Base-by-base conservation (phyloP, 2,888 invertebrate genomes). In the Dexiosoma caninum region DNA sequence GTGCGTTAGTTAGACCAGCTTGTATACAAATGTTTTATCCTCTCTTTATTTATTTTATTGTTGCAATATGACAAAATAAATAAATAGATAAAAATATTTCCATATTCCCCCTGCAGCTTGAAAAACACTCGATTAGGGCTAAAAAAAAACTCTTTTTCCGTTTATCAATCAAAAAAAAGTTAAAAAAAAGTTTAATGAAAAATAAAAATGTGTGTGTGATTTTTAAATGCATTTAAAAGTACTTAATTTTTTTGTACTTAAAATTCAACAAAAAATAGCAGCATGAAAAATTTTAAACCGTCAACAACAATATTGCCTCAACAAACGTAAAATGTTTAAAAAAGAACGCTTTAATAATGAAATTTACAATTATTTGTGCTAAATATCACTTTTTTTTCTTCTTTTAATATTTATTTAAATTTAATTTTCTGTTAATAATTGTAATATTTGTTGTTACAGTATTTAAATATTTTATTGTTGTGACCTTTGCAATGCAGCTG, bases 391-490 rank as follows among this genome's bases (percentile, higher is more conserved):
- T 46, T 32, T 64, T 40, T 44, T 32, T 7, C n/a, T n/a, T n/a
- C n/a, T n/a, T n/a, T n/a, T n/a, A n/a, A n/a, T n/a, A n/a, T n/a
- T n/a, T 27, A 9, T 21, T 27, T 5, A 27, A 27, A 27, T 27
- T 27, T 5, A 27, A 27, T 27, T 40, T 55, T 62, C 53, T 64
- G 19, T 53, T 46, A 75, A 49, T 49, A 77, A 40, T 70, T 49
- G 53, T 32, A 49, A 49, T 46, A 62, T 46, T n/a, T 64, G 40
- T 77, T 77, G 62, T 77, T 70, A 70, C 62, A 70, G 55, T 70
- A 70, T 70, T 70, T 55, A 55, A 69, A 62, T 64, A 64, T 64
- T 75, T 75, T 59, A 75, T 75, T 75, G 32, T 75, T 57, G 14
- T 66, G 66, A 66, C 66, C 66, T 67, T 64, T 51, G 46, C 40